These are phyloP conservation scores for Plagodis dolabraria DNA, from an alignment of 2,888 invertebrate genomes.

Conservation along the genomic window DNA sequence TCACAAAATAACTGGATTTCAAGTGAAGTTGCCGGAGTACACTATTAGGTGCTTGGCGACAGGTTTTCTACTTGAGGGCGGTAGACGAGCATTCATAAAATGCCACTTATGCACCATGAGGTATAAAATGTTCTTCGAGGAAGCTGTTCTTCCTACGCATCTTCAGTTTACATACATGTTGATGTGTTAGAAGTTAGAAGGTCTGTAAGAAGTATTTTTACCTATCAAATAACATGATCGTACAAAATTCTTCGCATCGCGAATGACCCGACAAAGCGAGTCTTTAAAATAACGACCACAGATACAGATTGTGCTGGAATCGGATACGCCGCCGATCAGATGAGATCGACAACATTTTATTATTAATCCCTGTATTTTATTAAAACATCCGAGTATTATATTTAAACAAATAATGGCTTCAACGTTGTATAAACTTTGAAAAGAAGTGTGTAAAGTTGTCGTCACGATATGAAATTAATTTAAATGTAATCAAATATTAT, in stretches of 20 bases:
- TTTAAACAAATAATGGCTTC: conserved; percentile 9
- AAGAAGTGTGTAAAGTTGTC: conserved; percentile 8
- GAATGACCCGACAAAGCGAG: conserved; percentile 47
- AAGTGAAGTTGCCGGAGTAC: no score
- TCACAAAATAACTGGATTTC: no score
- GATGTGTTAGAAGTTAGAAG: no score
- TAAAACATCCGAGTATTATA: conserved; percentile 13
- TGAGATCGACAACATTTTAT: conserved; percentile 50
- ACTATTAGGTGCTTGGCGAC: no score
- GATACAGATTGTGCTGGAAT: conserved; percentile 66
- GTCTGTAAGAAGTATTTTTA: no score
- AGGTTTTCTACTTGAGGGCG: no score
- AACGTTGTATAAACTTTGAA: background rate
- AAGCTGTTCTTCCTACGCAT: no score
- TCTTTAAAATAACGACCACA: conserved; percentile 59
- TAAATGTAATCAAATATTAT: conserved; percentile 16
- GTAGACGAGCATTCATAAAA: no score
- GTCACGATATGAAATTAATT: conserved; percentile 6
- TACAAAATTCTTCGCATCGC: background rate
- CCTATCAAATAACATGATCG: background rate
- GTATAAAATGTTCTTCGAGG: no score
- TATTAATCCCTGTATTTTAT: background rate
- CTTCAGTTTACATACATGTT: no score
- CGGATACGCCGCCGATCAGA: conserved; percentile 53
- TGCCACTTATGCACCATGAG: no score